Base-by-base conservation (phyloP, 2,888 invertebrate genomes). In the Troides oblongomaculatus region DNA sequence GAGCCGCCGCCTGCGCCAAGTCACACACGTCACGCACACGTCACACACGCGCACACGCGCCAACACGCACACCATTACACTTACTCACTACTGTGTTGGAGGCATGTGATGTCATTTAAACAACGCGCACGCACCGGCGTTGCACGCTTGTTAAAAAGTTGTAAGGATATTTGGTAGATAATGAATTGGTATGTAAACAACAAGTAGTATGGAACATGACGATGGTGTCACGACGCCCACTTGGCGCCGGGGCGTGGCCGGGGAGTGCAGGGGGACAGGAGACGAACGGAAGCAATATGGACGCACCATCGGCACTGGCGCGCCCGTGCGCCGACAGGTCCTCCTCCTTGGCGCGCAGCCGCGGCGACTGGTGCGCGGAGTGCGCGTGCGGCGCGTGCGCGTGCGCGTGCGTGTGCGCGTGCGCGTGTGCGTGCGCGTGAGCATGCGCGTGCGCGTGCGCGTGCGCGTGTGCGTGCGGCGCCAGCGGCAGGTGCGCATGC, bases 331-430 rank as follows among this genome's bases (percentile, higher is more conserved):
- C 87, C 73, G 94, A 93, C 74, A 94, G 93, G 76, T 94, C 94
- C 82, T 95, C 95, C 85, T 95, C 95, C 84, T 95, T 94, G 81
- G 94, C 92, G 72, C 94, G 93, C 84, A 90, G 84, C 71, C 91
- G 84, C 75, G 86, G 79, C 76, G 85, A 81, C 84, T 81, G 84
- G 79, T 77, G 83, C 79, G 80, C 79, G 73, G 72, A 75, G 74
- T 74, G 79, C 82, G 87, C 86, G 73, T 89, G 85, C 74, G 85
- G 77, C 77, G 30, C 30, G 5, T 30, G 39, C 10, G 39, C 39
- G 39, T 30, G 39, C 39, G 39, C 39, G 39, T 36, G 36, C 2
- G 84, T 78, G 83, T 79, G 76, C 74, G 77, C 76, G 74, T 77
- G 81, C 78, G 78, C 84, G 79, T 81, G 79, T 73, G 71, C 75